Evolutionary conservation across 1,140 invertebrate species (phyloP), one percentile per base, ranked within the genome.

Genomic region (Caenorhabditis brenneri): DNA sequence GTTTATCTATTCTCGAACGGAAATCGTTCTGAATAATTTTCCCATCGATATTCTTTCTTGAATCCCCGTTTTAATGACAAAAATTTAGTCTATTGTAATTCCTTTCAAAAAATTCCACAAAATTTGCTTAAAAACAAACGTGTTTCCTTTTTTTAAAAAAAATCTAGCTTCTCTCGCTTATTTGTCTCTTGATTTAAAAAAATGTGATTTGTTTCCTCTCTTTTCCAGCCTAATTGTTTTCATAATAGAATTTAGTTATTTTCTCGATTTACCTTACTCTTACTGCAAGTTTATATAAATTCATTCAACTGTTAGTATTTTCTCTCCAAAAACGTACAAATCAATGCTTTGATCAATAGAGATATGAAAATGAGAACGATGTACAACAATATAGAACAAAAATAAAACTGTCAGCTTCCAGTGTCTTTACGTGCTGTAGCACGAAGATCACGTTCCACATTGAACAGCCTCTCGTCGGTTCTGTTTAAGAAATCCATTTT

Each of bases 401-500:
- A 42, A 42, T 7, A 10, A 42, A 42, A 19, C 15, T 19, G 12
- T 74, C 27, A 74, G 7, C 5, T 3, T 36, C 29, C 29, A 42
- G 33, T 39, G 24, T 74, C 65, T n/a, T 74, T 74, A 15, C 65
- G 29, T 15, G 65, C 65, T 74, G 65, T 36, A 42, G 65, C 65
- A 24, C 65, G 65, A 29, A 74, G 24, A 2, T 33, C 65, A 4
- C 36, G 33, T 27, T 87, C 85, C n/a, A 80, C 49, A 36, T 87
- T 81, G 49, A 80, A 87, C 27, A 87, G 79, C 6, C 65, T 42
- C 15, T 87, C 55, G 36, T 87, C 87, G 1, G 83, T 27, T 29
- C 86, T 78, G 19, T 24, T 49, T 19, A 87, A 60, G 39, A 87
- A 87, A 4, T 87, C 83, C 65, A 65, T 49, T 60, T 85, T 87